Base-by-base conservation (phyloP, 1,140 invertebrate genomes). In the Drosophila lacteicornis region DNA sequence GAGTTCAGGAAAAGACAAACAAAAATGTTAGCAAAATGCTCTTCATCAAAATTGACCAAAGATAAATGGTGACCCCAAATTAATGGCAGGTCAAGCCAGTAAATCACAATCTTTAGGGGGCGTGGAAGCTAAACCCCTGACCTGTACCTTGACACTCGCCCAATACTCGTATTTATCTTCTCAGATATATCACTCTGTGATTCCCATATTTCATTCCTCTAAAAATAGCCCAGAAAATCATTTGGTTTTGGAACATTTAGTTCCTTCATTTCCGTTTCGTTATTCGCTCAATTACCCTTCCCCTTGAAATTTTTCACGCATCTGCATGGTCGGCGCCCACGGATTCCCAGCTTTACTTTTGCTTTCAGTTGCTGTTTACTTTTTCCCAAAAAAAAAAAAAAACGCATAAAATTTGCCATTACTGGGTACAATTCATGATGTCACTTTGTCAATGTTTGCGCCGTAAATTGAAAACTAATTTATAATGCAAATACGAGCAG, bases 401-500 rank as follows among this genome's bases (percentile, higher is more conserved):
- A 45, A 42, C 68, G 66, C 57, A 79, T 69, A 66, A 61, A 61
- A 47, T 73, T 33, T 42, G 53, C 42, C 33, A 68, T 22, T 57
- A 36, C 33, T 30, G 8, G 33, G 17, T 19, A 67, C 47, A 58
- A 65, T 50, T 60, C 49, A 69, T 88, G 84, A 88, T 88, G 84
- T 87, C 84, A 87, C 59, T 78, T 53, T 45, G 80, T 78, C 84
- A 88, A 87, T 88, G 79, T 88, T 88, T 88, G 62, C 47, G n/a
- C 22, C 59, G 66, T 51, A 78, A 83, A 87, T 83, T 80, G 80
- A 80, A 84, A 88, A 80, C 84, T 71, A 78, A 87, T 87, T 88
- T 80, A 63, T 58, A 70, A 71, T 77, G 84, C 77, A 88, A 87
- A 87, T 79, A 83, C 66, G 50, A 60, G 19, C 46, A 43, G 53